These are phyloP conservation scores for Amblyopsis hoosieri DNA, from an alignment of 2,797 vertebrate genomes.

Conservation along the genomic window DNA sequence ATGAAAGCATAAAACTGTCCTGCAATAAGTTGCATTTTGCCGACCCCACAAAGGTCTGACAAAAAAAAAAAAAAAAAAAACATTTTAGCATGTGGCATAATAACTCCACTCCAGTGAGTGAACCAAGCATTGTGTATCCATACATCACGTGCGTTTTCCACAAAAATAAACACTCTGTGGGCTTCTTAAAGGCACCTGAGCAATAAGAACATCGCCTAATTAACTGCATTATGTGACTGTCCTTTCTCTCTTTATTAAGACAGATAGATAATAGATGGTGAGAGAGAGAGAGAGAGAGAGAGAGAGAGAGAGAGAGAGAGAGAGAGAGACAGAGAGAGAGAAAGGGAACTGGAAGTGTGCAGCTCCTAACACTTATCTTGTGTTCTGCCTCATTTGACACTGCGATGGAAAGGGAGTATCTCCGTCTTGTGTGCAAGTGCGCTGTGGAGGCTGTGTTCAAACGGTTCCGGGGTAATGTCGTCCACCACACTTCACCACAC, in stretches of 20 bases:
- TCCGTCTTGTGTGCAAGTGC: constrained; percentile 48
- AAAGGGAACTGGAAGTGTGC: constrained; percentile 42
- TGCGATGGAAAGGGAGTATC: constrained; percentile 64
- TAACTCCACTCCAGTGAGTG: constrained; percentile 29
- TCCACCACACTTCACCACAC: constrained; percentile 28
- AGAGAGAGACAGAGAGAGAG: constrained; percentile 11
- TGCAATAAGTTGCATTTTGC: constrained; percentile 13
- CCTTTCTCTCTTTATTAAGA: constrained; percentile 50
- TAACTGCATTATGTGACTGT: constrained; percentile 74
- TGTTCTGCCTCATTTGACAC: constrained; percentile 44
- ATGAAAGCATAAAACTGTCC: background rate
- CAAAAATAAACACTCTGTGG: constrained; percentile 68
- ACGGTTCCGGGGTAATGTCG: constrained; percentile 58
- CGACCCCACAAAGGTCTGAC: constrained; percentile 3
- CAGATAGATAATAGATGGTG: constrained; percentile 31
- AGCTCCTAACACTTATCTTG: constrained; percentile 68
- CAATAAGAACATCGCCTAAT: constrained; percentile 78
- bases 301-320: constrained; percentile 10
- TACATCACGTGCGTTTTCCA: constrained; percentile 54
- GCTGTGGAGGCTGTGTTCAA: constrained; percentile 57
- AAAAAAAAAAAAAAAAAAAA: constrained; percentile 34
- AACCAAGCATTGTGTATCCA: constrained; percentile 50
- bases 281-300: constrained; percentile 29
- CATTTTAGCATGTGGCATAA: constrained; percentile 30
- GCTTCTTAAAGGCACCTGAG: constrained; percentile 74